phyloP scores from a whole-genome alignment of 2,888 invertebrate genomes.

The Ptychoptera contaminata region DNA sequence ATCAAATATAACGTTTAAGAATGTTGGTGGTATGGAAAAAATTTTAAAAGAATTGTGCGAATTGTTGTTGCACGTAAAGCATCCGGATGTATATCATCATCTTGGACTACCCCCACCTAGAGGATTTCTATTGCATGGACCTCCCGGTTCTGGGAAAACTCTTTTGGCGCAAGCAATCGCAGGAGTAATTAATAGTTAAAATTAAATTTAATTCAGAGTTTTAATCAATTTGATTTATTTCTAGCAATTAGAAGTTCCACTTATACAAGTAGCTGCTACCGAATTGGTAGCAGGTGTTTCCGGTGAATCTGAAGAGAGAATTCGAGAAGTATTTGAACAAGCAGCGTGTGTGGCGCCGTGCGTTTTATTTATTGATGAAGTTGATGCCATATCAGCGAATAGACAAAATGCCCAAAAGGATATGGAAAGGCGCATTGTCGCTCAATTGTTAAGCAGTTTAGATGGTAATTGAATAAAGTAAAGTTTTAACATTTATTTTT shows the following conservation, averaged over 20 bases:
- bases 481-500: too few species aligned
- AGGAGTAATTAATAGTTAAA: conserved; percentile 38
- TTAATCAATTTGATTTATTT: conserved; percentile 6
- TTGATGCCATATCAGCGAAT: conserved; percentile 89
- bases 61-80: conserved; percentile 69
- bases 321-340: conserved; percentile 79
- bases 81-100: conserved; percentile 74
- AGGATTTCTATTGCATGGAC: conserved; percentile 87
- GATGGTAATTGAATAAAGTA: too few species aligned
- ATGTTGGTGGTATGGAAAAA: conserved; percentile 69
- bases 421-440: conserved; percentile 91
- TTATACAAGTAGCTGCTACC: conserved; percentile 79
- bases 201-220: not conserved
- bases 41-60: conserved; percentile 55
- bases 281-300: conserved; percentile 89
- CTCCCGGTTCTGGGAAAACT: conserved; percentile 90
- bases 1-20: conserved; percentile 19
- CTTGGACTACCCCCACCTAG: conserved; percentile 77
- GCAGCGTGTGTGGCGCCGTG: conserved; percentile 68
- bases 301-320: conserved; percentile 88
- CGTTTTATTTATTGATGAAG: conserved; percentile 88
- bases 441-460: conserved; percentile 77
- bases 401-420: conserved; percentile 80
- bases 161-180: conserved; percentile 68
- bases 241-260: conserved; percentile 65